Percentiles rank a stretch among this genome's conserved stretches.
Conservation (phyloP, 2,113 vertebrate genomes). For the Strix uralensis region DNA sequence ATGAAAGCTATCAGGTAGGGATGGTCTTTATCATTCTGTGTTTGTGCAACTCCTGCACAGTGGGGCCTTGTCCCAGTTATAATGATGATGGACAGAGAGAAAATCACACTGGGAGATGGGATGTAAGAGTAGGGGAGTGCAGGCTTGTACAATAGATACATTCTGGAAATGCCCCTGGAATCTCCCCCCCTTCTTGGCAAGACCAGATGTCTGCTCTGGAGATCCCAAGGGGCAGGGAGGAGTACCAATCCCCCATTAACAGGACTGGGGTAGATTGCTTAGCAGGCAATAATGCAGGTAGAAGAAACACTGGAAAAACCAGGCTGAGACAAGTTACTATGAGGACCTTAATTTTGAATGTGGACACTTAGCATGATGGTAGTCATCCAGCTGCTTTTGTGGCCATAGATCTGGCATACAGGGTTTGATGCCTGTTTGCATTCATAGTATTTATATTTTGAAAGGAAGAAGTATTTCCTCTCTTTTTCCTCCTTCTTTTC, state of each 20-base stretch:
- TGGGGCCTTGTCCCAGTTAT: background rate
- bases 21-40: background rate
- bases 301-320: background rate
- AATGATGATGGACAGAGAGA: background rate
- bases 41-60: background rate
- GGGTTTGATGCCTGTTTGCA: background rate
- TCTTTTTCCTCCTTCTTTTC: background rate
- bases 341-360: background rate
- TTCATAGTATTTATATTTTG: background rate
- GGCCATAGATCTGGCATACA: background rate
- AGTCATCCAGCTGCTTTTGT: background rate
- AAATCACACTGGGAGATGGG: background rate
- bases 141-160: background rate
- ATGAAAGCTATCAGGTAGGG: background rate
- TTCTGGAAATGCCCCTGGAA: background rate
- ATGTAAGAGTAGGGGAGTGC: background rate
- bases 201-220: background rate
- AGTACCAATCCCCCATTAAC: background rate
- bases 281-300: background rate
- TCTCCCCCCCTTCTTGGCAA: background rate
- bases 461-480: background rate
- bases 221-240: background rate
- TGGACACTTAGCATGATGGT: background rate
- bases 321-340: background rate
- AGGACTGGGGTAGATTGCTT: background rate